Base-by-base conservation (phyloP, 2,113 vertebrate species). In the Cygnus buccinator region DNA sequence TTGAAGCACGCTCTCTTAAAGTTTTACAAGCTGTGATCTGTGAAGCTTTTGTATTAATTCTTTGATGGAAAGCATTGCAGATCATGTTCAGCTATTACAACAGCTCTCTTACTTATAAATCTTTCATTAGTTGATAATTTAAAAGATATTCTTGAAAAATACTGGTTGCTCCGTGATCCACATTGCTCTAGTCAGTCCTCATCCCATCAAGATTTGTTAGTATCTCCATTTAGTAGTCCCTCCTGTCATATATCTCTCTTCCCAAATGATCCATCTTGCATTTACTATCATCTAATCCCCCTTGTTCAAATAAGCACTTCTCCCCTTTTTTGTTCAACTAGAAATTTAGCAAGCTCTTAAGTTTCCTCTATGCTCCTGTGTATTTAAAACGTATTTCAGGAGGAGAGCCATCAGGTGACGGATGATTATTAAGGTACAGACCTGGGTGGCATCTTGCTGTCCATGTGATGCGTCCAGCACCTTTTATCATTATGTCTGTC, bases 371-470 rank as follows among this genome's bases (percentile, higher is more conserved):
- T n/a, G 22, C 9, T 82, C 5, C 46, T 48, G 2, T 76, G 5
- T 74, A 25, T 37, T 13, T 79, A 58, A 84, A 15, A 22, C 13
- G 2, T 26, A 13, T 55, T 93, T 66, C 46, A 31, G 39, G 31
- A 72, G 26, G 1, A 76, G 2, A 75, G 4, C 6, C 26, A 63
- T 5, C 17, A 76, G 43, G 20, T 75, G 11, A 76, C 25, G 9
- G 29, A 19, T 35, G 1, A 35, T 39, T 0, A 0, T 77, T 50
- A 74, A 48, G 13, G 67, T 71, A 28, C 0, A 72, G 52, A n/a
- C 17, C 41, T 39, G 3, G 21, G 10, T 8, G 2, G 13, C 52
- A 26, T 71, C 44, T 79, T 86, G 23, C 48, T 50, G 22, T 79
- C 3, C 0, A 3, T 63, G 26, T 54, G 46, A 19, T 75, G n/a